Percentiles rank a stretch among this genome's conserved stretches.
These are phyloP conservation scores for Dynastes maya DNA, from an alignment of 2,888 invertebrate genomes.

Conservation along the genomic window DNA sequence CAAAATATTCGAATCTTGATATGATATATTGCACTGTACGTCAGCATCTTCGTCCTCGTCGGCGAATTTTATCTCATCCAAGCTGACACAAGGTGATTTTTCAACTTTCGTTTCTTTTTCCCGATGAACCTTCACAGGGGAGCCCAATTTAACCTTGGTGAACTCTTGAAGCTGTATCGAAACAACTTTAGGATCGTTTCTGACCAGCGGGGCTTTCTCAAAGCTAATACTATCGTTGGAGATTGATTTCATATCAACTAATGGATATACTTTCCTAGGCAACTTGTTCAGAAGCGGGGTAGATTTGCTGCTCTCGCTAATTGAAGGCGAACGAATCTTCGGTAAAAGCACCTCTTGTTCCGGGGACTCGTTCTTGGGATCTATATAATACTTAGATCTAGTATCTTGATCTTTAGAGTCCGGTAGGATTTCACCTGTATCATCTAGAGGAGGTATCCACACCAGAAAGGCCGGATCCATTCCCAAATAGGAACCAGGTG, in stretches of 20 bases:
- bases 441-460: slow-evolving; percentile 89
- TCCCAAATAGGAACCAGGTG: slow-evolving; percentile 88
- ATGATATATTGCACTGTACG: slow-evolving; percentile 68
- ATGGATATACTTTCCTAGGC: slow-evolving; percentile 60
- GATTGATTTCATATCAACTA: slow-evolving; percentile 57
- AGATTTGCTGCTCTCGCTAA: slow-evolving; percentile 57
- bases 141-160: slow-evolving; percentile 55
- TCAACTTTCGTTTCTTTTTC: slow-evolving; percentile 81
- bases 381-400: slow-evolving; percentile 67
- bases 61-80: slow-evolving; percentile 81
- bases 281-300: slow-evolving; percentile 60
- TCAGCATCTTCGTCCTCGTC: slow-evolving; percentile 70
- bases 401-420: slow-evolving; percentile 69
- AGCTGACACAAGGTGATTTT: slow-evolving; percentile 77
- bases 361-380: slow-evolving; percentile 80
- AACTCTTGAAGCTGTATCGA: slow-evolving; percentile 65
- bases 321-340: slow-evolving; percentile 57
- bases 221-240: slow-evolving; percentile 56
- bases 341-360: slow-evolving; percentile 74
- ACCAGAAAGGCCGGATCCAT: slow-evolving; percentile 92
- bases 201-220: slow-evolving; percentile 59
- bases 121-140: slow-evolving; percentile 61
- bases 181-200: slow-evolving; percentile 54
- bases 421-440: slow-evolving; percentile 77
- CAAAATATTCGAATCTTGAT: slow-evolving; percentile 68